Evolutionary conservation across 2,797 vertebrate species (phyloP).

Genomic region (Scolopax rusticola): DNA sequence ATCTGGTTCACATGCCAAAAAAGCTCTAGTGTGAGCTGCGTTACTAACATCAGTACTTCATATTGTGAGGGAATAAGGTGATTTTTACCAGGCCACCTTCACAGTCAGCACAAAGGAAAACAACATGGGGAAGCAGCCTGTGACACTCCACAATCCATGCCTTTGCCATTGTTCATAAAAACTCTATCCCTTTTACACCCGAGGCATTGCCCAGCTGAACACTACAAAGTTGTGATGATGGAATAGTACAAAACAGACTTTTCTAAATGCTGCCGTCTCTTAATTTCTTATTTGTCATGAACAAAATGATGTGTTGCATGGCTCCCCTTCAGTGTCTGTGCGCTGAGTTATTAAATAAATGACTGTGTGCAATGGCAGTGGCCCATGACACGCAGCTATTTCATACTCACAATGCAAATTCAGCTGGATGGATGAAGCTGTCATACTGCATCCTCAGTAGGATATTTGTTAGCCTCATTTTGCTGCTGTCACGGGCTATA

Average conservation of each 20-base stretch:
- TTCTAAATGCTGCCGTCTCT: not conserved
- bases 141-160: not conserved
- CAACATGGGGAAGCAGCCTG: not conserved
- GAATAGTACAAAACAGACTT: not conserved
- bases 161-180: not conserved
- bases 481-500: constrained; percentile 84
- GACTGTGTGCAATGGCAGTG: constrained; percentile 68
- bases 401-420: constrained; percentile 72
- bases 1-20: not conserved
- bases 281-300: constrained; percentile 67
- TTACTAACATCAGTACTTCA: not conserved
- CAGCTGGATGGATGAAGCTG: constrained; percentile 74
- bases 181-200: not conserved
- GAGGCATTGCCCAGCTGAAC: not conserved
- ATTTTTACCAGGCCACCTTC: not conserved
- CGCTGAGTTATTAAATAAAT: constrained; percentile 81
- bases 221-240: not conserved
- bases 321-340: constrained; percentile 37
- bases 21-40: not conserved
- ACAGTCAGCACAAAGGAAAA: not conserved
- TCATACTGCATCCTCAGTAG: constrained; percentile 78
- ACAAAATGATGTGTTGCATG: constrained; percentile 25
- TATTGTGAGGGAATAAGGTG: not conserved
- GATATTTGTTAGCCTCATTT: constrained; percentile 85
- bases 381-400: constrained; percentile 63